Base-by-base conservation (phyloP, 1,140 invertebrate species). In the Cryptotermes secundus region DNA sequence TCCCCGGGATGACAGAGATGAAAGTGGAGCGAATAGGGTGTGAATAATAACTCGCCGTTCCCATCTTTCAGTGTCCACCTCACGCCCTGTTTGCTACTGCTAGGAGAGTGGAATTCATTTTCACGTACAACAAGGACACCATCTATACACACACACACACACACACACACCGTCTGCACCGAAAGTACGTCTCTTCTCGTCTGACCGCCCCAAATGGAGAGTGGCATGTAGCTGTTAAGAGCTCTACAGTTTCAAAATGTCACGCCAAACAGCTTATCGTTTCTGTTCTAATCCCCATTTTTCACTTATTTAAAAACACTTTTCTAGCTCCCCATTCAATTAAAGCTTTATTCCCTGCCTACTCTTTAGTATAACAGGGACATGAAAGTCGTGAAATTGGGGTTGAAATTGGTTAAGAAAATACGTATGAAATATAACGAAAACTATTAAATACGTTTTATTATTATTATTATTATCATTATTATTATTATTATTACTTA, bases 21-120 rank as follows among this genome's bases (percentile, higher is more conserved):
- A 72, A 72, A 72, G 59, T n/a, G 59, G 1, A 72, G 59, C 59
- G 59, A 72, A 72, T 72, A 72, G 59, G 26, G 59, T 72, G 59
- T 72, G 59, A 72, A 72, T 72, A 72, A 72, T 72, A 72, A 72
- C 26, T n/a, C 59, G 59, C 31, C 26, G 59, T 31, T n/a, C 59
- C 59, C 59, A 72, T 72, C 59, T 72, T 72, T 72, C 59, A 72
- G 59, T 72, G 59, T 72, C 59, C 59, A 72, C 26, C 59, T 72
- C 59, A 72, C 59, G 59, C 59, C 59, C 59, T 72, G 59, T 72
- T 72, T 72, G 45, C 45, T 22, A 49, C 45, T 49, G 45, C 45
- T 22, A 72, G 59, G 26, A 72, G 59, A 31, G 59, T 6, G 59
- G 59, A 72, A 72, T 72, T 72, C 59, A 72, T 72, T 72, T 72